A percentile compares a stretch with the other conserved stretches of the same genome.
Evolutionary conservation across 2,888 invertebrate species (phyloP).

Genomic region (Liposcelis brunnea): DNA sequence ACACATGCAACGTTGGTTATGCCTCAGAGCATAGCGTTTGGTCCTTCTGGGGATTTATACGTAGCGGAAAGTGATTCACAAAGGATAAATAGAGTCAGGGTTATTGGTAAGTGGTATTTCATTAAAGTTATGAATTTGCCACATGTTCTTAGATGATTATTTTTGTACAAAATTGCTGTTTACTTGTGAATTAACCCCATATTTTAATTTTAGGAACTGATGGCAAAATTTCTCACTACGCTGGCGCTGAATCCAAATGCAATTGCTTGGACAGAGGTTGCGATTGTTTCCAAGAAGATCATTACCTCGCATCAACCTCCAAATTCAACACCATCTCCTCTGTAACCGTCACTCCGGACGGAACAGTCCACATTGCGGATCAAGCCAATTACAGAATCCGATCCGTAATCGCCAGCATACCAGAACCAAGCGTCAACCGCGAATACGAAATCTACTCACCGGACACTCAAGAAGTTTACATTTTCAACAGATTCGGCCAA

Average conservation of each 20-base stretch:
- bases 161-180: too few relatives aligned
- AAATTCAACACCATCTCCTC: conserved; percentile 90
- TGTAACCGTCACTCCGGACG: conserved; percentile 82
- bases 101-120: conserved; percentile 44
- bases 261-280: conserved; percentile 83
- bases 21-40: conserved; percentile 89
- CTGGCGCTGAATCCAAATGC: conserved; percentile 86
- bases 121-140: not conserved
- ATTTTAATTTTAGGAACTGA: conserved; percentile 45
- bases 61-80: conserved; percentile 94
- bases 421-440: conserved; percentile 62
- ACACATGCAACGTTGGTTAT: conserved; percentile 80
- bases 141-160: too few relatives aligned
- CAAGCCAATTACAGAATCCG: conserved; percentile 78
- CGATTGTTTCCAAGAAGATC: conserved; percentile 82
- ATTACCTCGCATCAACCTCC: conserved; percentile 79
- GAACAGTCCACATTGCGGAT: conserved; percentile 88
- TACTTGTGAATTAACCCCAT: not conserved
- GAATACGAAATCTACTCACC: conserved; percentile 92
- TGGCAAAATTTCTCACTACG: conserved; percentile 82
- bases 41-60: conserved; percentile 78
- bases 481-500: conserved; percentile 88
- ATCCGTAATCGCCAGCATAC: conserved; percentile 77
- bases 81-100: conserved; percentile 75
- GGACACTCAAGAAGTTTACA: conserved; percentile 85